Evolutionary conservation across 2,888 invertebrate species (phyloP).

Genomic region (Heliconius ethilla): DNA sequence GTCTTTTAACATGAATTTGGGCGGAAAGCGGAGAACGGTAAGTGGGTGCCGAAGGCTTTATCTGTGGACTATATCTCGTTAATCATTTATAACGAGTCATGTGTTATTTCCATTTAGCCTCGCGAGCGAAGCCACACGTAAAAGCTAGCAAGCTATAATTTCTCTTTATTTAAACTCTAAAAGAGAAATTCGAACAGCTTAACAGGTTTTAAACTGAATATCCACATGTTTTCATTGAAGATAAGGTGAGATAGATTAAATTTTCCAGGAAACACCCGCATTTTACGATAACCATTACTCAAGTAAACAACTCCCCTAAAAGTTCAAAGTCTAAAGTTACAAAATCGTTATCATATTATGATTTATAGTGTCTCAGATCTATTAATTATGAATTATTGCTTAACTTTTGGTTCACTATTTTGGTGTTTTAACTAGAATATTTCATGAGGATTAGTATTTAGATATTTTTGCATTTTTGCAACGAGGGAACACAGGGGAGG

Average conservation of each 20-base stretch:
- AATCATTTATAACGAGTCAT: no score
- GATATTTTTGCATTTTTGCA: neutral
- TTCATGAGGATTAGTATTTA: neutral
- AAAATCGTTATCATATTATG: constrained; percentile 32
- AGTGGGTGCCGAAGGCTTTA: no score
- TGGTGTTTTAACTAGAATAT: neutral
- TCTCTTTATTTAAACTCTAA: neutral
- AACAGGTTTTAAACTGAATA: constrained; percentile 31
- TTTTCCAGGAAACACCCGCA: constrained; percentile 29
- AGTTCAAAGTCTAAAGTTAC: constrained; percentile 37
- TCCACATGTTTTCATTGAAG: constrained; percentile 36
- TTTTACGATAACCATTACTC: constrained; percentile 36
- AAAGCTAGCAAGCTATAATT: neutral
- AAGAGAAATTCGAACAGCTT: constrained; percentile 5
- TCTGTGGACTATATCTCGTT: no score
- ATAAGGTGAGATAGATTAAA: constrained; percentile 44
- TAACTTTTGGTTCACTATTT: constrained; percentile 14
- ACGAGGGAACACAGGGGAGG: no score
- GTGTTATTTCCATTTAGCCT: neutral
- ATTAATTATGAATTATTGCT: constrained; percentile 25
- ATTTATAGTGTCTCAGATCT: constrained; percentile 18
- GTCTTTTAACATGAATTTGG: no score
- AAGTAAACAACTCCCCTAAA: constrained; percentile 37
- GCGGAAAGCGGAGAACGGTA: no score
- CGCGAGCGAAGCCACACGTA: neutral